Base-by-base conservation (phyloP, 2,888 invertebrate genomes). In the Noctua janthe region DNA sequence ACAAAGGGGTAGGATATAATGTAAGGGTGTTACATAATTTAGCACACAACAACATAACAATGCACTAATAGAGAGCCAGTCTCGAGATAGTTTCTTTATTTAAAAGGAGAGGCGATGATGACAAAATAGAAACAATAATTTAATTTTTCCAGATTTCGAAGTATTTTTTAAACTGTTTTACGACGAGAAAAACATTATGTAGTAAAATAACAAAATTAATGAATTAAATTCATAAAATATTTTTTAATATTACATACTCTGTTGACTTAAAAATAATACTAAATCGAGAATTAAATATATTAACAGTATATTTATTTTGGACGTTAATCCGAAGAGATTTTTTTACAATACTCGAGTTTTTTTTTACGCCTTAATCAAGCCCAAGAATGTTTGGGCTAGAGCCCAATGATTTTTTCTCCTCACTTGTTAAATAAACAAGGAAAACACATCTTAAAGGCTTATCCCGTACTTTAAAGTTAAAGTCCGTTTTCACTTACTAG, bases 271-370 rank as follows among this genome's bases (percentile, higher is more conserved):
- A 87, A 76, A 76, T 84, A 79, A 71, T 62, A 80, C 39, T 80
- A 87, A 62, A 83, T 69, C 70, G 17, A 83, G 43, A 84, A 69
- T 71, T 72, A 84, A 85, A 87, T 84, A 86, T 87, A 78, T 71
- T 78, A 74, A 78, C 67, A 72, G 39, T 71, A 56, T 39, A 35
- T 59, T 56, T 20, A 17, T 62, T 78, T 66, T 69, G n/a, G 71
- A 83, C 29, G 29, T 71, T 59, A 59, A 75, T 75, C 76, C 83
- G n/a, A 69, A 70, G n/a, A 59, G 15, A 56, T 11, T 11, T 35
- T 29, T 56, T 71, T 71, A 69, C 35, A 69, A 29, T 67, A 67
- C 23, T 54, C n/a, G 51, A 54, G n/a, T 67, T 47, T n/a, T 23
- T 29, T 47, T 69, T 69, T 47, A 11, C 15, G 35, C 35, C 1